A percentile compares a stretch with the other conserved stretches of the same genome.
phyloP scores from a whole-genome alignment of 2,113 vertebrate species.

The Craseonycteris thonglongyai region DNA sequence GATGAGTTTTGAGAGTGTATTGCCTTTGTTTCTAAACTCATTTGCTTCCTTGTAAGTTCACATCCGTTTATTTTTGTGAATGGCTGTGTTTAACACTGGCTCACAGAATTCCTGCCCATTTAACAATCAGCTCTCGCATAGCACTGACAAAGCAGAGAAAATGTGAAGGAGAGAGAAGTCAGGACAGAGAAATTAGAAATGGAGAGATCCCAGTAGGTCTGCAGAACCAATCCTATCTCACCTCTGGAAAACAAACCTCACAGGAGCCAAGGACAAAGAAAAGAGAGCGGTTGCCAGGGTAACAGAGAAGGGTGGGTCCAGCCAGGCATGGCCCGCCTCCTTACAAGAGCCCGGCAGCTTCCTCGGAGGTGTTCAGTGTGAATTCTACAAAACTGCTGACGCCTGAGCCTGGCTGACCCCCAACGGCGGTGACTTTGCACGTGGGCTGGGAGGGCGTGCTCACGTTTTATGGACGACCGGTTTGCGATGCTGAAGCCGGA shows the following conservation, averaged over 20 bases:
- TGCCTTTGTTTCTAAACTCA: background rate
- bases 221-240: too few species aligned
- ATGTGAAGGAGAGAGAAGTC: background rate
- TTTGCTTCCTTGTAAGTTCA: background rate
- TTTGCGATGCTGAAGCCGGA: slow-evolving; percentile 83
- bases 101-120: background rate
- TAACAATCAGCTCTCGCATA: background rate
- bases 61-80: background rate
- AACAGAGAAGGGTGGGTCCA: background rate
- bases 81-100: background rate
- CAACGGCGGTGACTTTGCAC: background rate
- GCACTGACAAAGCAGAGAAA: background rate
- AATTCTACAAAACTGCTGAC: rapidly evolving
- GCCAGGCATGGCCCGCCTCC: rapidly evolving
- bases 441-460: background rate
- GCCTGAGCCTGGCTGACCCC: background rate
- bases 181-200: background rate
- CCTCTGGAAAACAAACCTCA: background rate
- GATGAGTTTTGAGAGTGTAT: background rate
- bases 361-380: background rate
- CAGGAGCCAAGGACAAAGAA: background rate
- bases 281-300: rapidly evolving
- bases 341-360: background rate
- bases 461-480: slow-evolving; percentile 84
- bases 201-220: background rate